phyloP scores from a whole-genome alignment of 2,888 invertebrate genomes.

The Cephus runcator region DNA sequence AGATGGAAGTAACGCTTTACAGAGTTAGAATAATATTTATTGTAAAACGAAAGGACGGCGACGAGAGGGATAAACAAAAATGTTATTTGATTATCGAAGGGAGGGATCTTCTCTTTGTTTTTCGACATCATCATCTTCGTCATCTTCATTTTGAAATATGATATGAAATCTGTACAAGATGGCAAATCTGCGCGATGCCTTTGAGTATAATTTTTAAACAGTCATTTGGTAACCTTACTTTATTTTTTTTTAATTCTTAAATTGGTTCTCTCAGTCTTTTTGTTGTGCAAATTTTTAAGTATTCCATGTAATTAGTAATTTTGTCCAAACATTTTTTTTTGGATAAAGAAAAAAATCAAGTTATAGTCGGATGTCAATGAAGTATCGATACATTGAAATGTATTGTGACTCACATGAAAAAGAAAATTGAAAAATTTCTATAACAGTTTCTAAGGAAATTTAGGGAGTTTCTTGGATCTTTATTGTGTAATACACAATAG shows the following conservation, averaged over 20 bases:
- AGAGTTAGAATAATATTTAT: slow-evolving; percentile 37
- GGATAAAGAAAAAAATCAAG: no score
- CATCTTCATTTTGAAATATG: background rate
- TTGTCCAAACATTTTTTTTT: no score
- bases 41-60: slow-evolving; percentile 9
- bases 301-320: background rate
- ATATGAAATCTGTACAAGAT: background rate
- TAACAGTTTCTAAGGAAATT: background rate
- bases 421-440: background rate
- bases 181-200: background rate
- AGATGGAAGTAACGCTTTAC: slow-evolving; percentile 39
- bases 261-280: background rate
- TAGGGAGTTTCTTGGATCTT: background rate
- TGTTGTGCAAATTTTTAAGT: background rate
- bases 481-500: background rate
- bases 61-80: background rate
- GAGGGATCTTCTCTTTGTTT: slow-evolving; percentile 3
- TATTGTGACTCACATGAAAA: background rate
- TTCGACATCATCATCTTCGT: background rate
- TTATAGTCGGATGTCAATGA: no score
- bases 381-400: background rate
- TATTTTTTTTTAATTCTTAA: background rate
- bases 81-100: background rate
- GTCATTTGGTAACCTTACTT: background rate
- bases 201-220: background rate